Percentiles rank a stretch among this genome's conserved stretches.
Evolutionary conservation across 1,140 invertebrate genomes (phyloP).

Genomic region (Contarinia nasturtii): DNA sequence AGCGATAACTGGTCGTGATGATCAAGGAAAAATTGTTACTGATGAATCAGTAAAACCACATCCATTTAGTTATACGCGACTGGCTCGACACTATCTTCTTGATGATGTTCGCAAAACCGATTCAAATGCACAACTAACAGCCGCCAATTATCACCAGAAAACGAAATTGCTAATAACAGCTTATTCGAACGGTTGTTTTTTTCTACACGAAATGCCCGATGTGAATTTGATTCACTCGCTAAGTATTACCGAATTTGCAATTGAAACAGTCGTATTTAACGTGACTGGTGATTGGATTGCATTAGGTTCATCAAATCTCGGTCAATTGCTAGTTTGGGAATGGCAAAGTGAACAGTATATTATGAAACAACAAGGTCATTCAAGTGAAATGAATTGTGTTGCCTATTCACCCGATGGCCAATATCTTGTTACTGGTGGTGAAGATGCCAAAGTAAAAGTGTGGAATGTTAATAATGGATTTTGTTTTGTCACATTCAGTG

Average conservation of each 20-base stretch:
- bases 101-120: constrained; percentile 43
- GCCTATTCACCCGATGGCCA: constrained; percentile 83
- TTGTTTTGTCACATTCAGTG: constrained; percentile 86
- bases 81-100: constrained; percentile 47
- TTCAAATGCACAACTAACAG: constrained; percentile 41
- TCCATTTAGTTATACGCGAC: constrained; percentile 44
- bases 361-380: constrained; percentile 93
- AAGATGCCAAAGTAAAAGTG: constrained; percentile 90
- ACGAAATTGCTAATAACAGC: constrained; percentile 63
- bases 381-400: constrained; percentile 70
- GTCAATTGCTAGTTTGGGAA: constrained; percentile 93
- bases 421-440: constrained; percentile 78
- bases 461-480: constrained; percentile 85
- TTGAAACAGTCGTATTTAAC: constrained; percentile 68
- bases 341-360: constrained; percentile 99
- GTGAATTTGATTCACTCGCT: constrained; percentile 83
- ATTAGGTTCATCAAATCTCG: constrained; percentile 60
- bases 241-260: constrained; percentile 60
- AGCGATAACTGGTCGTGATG: constrained; percentile 5
- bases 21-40: constrained; percentile 10
- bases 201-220: constrained; percentile 82
- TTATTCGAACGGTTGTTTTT: constrained; percentile 66
- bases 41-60: constrained; percentile 21
- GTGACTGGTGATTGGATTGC: constrained; percentile 87
- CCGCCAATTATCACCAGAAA: constrained; percentile 58